Conservation (phyloP, 2,113 vertebrate genomes). For the Miniopterus natalensis region DNA sequence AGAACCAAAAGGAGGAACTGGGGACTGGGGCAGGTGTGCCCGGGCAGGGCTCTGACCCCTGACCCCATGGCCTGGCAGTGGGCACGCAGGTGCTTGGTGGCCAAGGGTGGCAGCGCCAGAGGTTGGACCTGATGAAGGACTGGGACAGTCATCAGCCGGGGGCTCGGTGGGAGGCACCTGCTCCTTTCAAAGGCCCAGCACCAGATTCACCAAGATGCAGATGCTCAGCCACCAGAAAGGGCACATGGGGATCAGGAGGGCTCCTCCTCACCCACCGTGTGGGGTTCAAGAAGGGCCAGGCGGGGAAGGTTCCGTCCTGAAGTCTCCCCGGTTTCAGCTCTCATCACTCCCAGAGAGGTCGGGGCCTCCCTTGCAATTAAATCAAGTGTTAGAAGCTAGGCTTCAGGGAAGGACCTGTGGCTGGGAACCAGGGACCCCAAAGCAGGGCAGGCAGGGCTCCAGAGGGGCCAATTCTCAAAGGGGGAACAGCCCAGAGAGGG, state of each 20-base stretch:
- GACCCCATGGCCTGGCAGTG: background rate
- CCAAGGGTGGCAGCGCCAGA: background rate
- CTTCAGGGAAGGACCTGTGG: background rate
- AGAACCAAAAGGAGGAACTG: too few relatives aligned
- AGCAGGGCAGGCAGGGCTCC: background rate
- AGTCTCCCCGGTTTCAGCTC: background rate
- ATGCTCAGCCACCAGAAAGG: background rate
- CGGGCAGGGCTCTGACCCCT: background rate
- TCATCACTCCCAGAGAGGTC: background rate
- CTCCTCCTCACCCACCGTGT: background rate
- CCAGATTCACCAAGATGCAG: too few relatives aligned
- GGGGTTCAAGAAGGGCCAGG: background rate
- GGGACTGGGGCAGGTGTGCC: background rate
- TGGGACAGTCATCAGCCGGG: too few relatives aligned
- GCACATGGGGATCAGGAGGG: background rate
- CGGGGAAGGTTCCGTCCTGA: background rate
- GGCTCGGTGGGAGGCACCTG: background rate
- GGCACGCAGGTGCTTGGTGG: background rate
- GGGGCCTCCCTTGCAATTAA: background rate
- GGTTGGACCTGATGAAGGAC: background rate
- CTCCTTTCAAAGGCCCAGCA: background rate
- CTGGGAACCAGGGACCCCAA: background rate
- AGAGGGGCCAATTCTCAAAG: fast-evolving
- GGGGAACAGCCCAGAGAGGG: background rate
- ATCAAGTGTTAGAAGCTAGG: background rate